These are phyloP conservation scores for Calameuta idolon DNA, from an alignment of 2,888 invertebrate species.

Conservation along the genomic window DNA sequence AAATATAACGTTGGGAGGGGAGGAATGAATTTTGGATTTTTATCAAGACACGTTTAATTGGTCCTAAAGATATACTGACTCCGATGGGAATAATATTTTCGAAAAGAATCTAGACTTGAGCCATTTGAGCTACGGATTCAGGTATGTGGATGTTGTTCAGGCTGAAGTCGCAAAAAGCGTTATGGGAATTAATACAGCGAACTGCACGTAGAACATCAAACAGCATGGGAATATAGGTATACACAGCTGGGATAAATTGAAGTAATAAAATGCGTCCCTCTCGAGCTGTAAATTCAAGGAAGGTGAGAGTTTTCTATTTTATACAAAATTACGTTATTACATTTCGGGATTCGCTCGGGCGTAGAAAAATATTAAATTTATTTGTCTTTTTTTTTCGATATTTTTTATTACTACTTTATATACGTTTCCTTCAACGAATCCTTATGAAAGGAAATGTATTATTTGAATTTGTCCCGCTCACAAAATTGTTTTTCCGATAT, in stretches of 20 bases:
- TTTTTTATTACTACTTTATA: no score
- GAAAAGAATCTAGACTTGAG: neutral
- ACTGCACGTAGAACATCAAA: neutral
- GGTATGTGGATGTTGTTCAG: neutral
- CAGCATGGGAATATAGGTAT: neutral
- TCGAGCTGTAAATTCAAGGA: neutral
- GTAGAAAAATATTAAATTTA: neutral
- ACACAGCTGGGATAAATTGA: neutral
- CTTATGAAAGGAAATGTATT: neutral
- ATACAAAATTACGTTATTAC: neutral
- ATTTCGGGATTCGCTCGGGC: neutral
- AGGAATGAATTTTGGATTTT: neutral
- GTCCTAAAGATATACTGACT: neutral
- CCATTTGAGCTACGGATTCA: neutral
- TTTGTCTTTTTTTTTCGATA: neutral
- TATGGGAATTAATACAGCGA: neutral
- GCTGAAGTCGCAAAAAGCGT: neutral
- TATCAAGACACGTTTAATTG: neutral
- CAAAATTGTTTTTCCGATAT: neutral
- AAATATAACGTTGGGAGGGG: neutral
- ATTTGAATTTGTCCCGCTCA: neutral
- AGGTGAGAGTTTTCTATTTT: neutral
- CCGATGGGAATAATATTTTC: neutral
- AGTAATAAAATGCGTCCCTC: neutral
- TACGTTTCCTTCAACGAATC: neutral